Evolutionary conservation across 37 sponge, comb jelly and placozoan species (phyloP), one percentile per base, ranked within the genome.

Genomic region (Eunapius fragilis): DNA sequence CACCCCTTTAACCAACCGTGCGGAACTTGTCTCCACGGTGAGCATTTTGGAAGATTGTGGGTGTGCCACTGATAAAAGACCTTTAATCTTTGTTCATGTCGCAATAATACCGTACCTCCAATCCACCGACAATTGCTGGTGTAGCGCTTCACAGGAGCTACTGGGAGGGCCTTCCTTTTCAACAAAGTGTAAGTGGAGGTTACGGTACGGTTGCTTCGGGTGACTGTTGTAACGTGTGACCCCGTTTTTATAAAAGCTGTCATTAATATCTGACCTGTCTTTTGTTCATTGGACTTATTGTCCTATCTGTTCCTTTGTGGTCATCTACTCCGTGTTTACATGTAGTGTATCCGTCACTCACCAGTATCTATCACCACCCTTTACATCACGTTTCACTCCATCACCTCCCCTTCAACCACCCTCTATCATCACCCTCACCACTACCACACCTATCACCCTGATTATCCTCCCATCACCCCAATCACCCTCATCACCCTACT

Each of bases 141-240:
- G 0, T 69, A 96, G 96, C 72, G 99, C 24, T 99, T 99, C 82
- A 95, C 95, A 47, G 99, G 99, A 9, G 96, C 99, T 4, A 99
- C 99, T 37, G 99, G 99, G 5, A 84, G 97, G 67, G 99, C 99
- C 0, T 99, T 90, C 83, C 93, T 99, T 3, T 99, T 99, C 91
- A 99, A 97, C 73, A 97, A 92, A 89, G 98, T 96, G 97, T 96
- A 75, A 94, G 96, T 83, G 2, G 23, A 7, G 4, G 9, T 24
- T 12, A n/a, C n/a, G n/a, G n/a, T n/a, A n/a, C n/a, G n/a, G n/a
- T n/a, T n/a, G n/a, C n/a, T n/a, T n/a, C n/a, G n/a, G n/a, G n/a
- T n/a, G n/a, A n/a, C n/a, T n/a, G n/a, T n/a, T n/a, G n/a, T n/a
- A n/a, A n/a, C n/a, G n/a, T n/a, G n/a, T n/a, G n/a, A n/a, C n/a